Base-by-base conservation (phyloP, 2,888 invertebrate genomes). In the Cheilosia scutellata region DNA sequence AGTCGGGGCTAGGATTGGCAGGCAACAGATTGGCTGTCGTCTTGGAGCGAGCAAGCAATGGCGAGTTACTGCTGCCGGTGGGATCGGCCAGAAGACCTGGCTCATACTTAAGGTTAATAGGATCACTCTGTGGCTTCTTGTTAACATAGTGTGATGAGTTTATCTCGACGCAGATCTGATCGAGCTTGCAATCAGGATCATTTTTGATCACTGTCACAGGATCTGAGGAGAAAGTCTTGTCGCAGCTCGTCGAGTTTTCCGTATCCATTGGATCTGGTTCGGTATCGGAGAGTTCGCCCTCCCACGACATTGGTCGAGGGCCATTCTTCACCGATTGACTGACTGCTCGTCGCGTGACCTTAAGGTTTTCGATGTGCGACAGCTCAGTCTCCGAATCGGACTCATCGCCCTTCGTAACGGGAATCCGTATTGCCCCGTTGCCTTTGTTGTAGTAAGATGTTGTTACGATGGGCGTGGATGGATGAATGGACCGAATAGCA, bases 271-370 rank as follows among this genome's bases (percentile, higher is more conserved):
- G 93, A 93, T 95, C 95, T 9, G 90, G 88, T 60, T 90, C 90
- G n/a, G 96, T 95, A 90, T 98, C 98, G 2, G 97, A 97, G 11
- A 98, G 94, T 91, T 97, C 97, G 7, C 98, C 98, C 92, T 98
- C 98, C 98, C 98, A 98, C 6, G 97, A 97, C 98, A 98, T 98
- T 60, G 98, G 98, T 66, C 98, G 93, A 7, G 94, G 94, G 57
- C 94, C 94, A 82, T 91, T 92, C 80, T 92, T 91, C 65, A 79
- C 88, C 60, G 79, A 37, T 55, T 80, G 80, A 88, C 92, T 93
- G 88, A 93, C 93, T 6, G 88, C 88, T 42, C 94, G 92, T 74
- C 94, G 90, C 84, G 94, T 94, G n/a, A 94, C 94, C 79, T 91
- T 92, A 4, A 92, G 89, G 87, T 91, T 91, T 88, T 93, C 93